Base-by-base conservation (phyloP, 2,797 vertebrate species). In the Pangasius djambal region DNA sequence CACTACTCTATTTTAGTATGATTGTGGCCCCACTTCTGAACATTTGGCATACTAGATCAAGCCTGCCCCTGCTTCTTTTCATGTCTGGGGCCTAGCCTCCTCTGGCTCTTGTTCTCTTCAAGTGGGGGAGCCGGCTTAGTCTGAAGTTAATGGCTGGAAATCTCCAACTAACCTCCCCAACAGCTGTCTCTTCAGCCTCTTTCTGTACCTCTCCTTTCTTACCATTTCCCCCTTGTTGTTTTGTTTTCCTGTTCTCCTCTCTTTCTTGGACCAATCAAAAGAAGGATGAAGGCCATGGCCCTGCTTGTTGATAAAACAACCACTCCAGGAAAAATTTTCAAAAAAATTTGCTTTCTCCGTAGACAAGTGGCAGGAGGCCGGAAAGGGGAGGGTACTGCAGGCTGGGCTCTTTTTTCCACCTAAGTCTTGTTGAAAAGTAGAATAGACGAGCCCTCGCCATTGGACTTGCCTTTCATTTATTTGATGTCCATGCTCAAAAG, bases 131-230 rank as follows among this genome's bases (percentile, higher is more conserved):
- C 79, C 92, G 94, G 95, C 95, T 93, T 85, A 94, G 94, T 94
- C 95, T 93, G 93, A 94, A 96, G 96, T 96, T 96, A 96, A 96
- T 96, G 95, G 95, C 92, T 96, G 94, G 92, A 96, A 96, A 96
- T 96, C 95, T 96, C 95, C 95, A 95, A 95, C 95, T 96, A 96
- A 96, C 95, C 96, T 95, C 96, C 96, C 95, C 94, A 96, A 95
- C 96, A 96, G 95, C 94, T 96, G 94, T 95, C 94, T 95, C 94
- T 94, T 93, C 34, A 92, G 61, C 93, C 93, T 92, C 94, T 94
- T 92, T 92, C 91, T 92, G 91, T 82, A 16, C 91, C 89, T 93
- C 90, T 91, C 93, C 92, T 91, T 94, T 95, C 93, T 93, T 93
- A 87, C 83, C 86, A 85, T 78, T 93, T 94, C 92, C 92, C 93